Percentiles rank a stretch among this genome's conserved stretches.
These are phyloP conservation scores for Centrocercus urophasianus DNA, from an alignment of 2,113 vertebrate genomes.

Conservation along the genomic window DNA sequence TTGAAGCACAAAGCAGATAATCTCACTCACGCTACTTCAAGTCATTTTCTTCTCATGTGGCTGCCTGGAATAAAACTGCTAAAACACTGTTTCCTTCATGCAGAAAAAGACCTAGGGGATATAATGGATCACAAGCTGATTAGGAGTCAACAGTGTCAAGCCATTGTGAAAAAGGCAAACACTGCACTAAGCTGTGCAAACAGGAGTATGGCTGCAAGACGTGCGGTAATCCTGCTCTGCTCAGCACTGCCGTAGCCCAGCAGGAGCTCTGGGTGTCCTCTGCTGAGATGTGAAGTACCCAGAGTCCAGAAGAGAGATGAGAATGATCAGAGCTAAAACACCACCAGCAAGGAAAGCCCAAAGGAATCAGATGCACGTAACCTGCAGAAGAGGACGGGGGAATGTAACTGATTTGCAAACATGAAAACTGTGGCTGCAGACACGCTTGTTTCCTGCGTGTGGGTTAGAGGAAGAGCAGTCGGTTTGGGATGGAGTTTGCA, in stretches of 20 bases:
- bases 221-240: slow-evolving; percentile 25
- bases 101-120: slow-evolving; percentile 70
- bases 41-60: slow-evolving; percentile 65
- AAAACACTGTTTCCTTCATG: slow-evolving; percentile 70
- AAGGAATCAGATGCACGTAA: neutral
- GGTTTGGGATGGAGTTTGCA: neutral
- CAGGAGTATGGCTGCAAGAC: slow-evolving; percentile 43
- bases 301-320: neutral
- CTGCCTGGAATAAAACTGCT: slow-evolving; percentile 61
- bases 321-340: neutral
- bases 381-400: neutral
- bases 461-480: neutral
- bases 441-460: neutral
- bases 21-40: slow-evolving; percentile 63
- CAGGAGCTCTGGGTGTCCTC: neutral
- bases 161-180: slow-evolving; percentile 73
- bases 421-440: neutral
- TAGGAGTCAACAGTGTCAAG: slow-evolving; percentile 72
- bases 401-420: neutral
- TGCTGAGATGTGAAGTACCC: neutral
- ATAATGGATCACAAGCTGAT: slow-evolving; percentile 74
- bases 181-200: slow-evolving; percentile 71
- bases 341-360: neutral
- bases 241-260: neutral
- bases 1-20: slow-evolving; percentile 67